These are phyloP conservation scores for Clarias pachynema DNA, from an alignment of 2,797 vertebrate genomes.

Conservation along the genomic window DNA sequence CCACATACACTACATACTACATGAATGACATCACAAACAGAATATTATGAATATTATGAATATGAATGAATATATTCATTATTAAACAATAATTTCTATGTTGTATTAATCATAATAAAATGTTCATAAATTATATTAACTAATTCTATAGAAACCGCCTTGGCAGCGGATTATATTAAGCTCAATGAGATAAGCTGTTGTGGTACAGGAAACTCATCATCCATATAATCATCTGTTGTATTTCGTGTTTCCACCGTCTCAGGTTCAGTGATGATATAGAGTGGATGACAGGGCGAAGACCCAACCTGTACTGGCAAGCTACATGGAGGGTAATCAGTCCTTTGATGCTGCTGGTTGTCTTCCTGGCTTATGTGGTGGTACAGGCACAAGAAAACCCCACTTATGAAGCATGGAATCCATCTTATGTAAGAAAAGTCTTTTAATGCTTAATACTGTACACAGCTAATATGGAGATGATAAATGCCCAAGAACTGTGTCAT, in stretches of 20 bases:
- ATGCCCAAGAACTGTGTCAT: neutral
- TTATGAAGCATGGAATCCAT: conserved; percentile 82
- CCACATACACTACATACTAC: neutral
- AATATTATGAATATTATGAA: neutral
- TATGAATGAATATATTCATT: neutral
- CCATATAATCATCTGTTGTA: neutral
- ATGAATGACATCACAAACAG: neutral
- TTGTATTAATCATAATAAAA: neutral
- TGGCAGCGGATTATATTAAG: neutral
- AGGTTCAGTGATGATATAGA: conserved; percentile 82
- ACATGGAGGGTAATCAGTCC: conserved; percentile 81
- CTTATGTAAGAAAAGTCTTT: conserved; percentile 69
- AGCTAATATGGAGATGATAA: neutral
- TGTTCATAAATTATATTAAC: neutral
- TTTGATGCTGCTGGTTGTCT: conserved; percentile 75
- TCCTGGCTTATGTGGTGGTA: conserved; percentile 72
- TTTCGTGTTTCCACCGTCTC: conserved; percentile 22
- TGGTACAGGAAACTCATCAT: neutral
- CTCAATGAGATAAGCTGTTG: neutral
- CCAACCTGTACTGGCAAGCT: conserved; percentile 78
- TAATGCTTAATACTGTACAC: neutral
- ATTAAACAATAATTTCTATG: neutral
- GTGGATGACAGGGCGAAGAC: conserved; percentile 79
- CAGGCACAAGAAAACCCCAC: conserved; percentile 62
- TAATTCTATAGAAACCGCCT: neutral